These are phyloP conservation scores for Cosmia trapezina DNA, from an alignment of 2,888 invertebrate species.

Conservation along the genomic window DNA sequence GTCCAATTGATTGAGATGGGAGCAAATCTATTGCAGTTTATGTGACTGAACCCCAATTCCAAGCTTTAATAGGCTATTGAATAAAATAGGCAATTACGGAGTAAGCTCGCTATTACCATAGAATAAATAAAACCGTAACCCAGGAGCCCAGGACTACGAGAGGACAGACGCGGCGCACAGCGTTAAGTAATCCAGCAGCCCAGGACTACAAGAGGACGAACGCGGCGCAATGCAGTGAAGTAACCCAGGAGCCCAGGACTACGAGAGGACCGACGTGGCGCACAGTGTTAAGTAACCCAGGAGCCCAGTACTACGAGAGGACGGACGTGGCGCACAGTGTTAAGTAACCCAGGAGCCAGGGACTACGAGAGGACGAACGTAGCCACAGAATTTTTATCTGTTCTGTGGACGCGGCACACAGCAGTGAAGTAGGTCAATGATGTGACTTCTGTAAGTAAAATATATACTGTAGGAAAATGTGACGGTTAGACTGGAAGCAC, in stretches of 20 bases:
- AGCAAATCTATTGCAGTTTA: slow-evolving; percentile 19
- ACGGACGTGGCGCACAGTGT: no score
- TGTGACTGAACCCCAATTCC: slow-evolving; percentile 21
- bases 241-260: background rate
- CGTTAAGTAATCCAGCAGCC: no score
- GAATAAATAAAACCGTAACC: slow-evolving; percentile 11
- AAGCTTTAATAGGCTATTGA: slow-evolving; percentile 37
- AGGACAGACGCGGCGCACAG: no score
- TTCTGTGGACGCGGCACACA: no score
- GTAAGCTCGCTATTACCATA: slow-evolving; percentile 16
- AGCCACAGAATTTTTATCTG: no score
- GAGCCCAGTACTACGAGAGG: no score
- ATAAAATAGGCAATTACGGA: slow-evolving; percentile 33
- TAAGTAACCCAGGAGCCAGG: background rate
- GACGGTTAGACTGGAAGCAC: no score
- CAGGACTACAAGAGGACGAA: no score
- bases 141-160: background rate
- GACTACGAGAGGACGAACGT: background rate
- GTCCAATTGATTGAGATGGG: slow-evolving; percentile 35
- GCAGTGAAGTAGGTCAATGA: background rate
- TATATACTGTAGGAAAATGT: no score
- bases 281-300: no score
- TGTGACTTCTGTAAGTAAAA: background rate
- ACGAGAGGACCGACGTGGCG: background rate
- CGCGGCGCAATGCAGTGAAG: no score